Evolutionary conservation across 2,113 vertebrate species (phyloP), one percentile per base, ranked within the genome.

Genomic region (Gasterosteus nipponicus): DNA sequence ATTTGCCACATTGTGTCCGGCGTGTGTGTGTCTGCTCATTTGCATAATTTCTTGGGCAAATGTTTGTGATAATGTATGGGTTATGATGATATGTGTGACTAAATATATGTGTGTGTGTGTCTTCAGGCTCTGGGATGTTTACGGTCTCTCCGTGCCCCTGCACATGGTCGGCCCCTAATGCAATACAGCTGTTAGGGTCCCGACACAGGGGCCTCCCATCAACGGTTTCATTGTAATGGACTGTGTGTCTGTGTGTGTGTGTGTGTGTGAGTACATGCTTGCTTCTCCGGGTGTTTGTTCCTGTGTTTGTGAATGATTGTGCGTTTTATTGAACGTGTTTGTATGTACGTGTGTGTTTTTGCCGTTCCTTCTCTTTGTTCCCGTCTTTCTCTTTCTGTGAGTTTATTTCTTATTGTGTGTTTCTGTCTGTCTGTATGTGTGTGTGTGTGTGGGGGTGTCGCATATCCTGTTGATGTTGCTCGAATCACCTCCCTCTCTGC

Each of bases 101-200:
- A 58, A 82, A 75, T 65, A 16, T 70, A 68, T 73, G 70, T 58
- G 42, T 73, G 73, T 65, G 61, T 70, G 29, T 64, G 35, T 75
- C 53, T 85, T 66, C 18, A 12, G 65, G 82, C 66, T 94, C 93
- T 93, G 91, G 92, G 93, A 90, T 94, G 93, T 94, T 93, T 92
- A 95, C 92, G 90, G 89, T 0, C 31, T 82, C 89, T 89, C 90
- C 92, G 91, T 94, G 19, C 93, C 92, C 86, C 78, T 92, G 92
- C 75, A 88, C 93, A 90, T 91, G 93, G 86, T 91, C 92, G 93
- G 91, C 91, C 93, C 94, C 95, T 97, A 96, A 96, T 96, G 94
- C 93, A 94, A 88, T 92, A 93, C 96, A 97, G 96, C 95, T 96
- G 96, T 94, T 91, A 81, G 87, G 90, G 89, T 92, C 87, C 87